These are phyloP conservation scores for Hemicordylus capensis DNA, from an alignment of 2,113 vertebrate species.

Conservation along the genomic window DNA sequence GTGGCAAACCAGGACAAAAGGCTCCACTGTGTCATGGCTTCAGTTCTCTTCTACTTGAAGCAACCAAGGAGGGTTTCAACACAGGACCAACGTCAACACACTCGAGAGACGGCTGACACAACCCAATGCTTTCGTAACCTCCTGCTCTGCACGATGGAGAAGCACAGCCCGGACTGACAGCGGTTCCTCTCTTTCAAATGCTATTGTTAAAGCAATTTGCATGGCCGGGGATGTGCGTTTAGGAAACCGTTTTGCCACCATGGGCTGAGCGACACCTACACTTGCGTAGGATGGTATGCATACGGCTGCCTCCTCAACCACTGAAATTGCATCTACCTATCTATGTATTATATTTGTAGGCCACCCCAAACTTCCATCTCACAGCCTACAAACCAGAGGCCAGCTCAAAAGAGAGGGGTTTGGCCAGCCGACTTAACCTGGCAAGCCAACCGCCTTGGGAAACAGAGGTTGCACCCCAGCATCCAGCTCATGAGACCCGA, in stretches of 20 bases:
- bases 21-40: neutral
- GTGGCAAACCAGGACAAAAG: neutral
- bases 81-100: neutral
- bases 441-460: neutral
- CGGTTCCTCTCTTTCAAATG: neutral
- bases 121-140: neutral
- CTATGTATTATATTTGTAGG: too few species aligned
- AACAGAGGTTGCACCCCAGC: neutral
- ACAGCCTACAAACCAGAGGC: too few species aligned
- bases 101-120: neutral
- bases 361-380: too few species aligned
- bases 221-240: neutral
- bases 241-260: neutral
- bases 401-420: too few species aligned
- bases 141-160: neutral
- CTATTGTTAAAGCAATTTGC: neutral
- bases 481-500: too few species aligned
- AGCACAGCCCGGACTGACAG: too few species aligned
- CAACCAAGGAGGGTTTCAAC: neutral
- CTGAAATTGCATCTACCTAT: too few species aligned
- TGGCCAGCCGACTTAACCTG: neutral
- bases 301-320: neutral
- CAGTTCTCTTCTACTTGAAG: neutral
- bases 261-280: neutral
- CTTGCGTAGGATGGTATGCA: neutral